Evolutionary conservation across 2,888 invertebrate species (phyloP).

Genomic region (Napeogenes sylphis): DNA sequence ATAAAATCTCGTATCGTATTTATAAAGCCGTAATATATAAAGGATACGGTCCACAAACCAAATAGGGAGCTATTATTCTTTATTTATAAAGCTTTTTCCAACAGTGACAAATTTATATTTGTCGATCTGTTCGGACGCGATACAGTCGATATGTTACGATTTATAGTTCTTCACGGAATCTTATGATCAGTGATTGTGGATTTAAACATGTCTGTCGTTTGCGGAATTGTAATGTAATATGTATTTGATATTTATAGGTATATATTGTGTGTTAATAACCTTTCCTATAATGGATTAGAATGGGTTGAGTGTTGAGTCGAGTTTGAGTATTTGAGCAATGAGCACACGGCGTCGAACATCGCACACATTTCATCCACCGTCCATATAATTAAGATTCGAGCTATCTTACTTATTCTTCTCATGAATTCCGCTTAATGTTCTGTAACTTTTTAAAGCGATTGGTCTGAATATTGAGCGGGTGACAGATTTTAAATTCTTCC

Average conservation of each 20-base stretch:
- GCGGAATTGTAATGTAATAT: constrained; percentile 23
- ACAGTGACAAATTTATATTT: constrained; percentile 76
- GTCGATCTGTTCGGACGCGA: constrained; percentile 67
- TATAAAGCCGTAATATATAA: constrained; percentile 39
- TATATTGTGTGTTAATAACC: constrained; percentile 15
- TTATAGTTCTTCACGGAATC: constrained; percentile 73
- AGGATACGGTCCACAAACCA: constrained; percentile 63
- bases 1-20: constrained; percentile 34
- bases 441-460: constrained; percentile 60
- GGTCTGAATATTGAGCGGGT: constrained; percentile 70
- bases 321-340: too few species aligned
- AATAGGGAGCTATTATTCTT: constrained; percentile 69
- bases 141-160: constrained; percentile 71
- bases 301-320: not conserved
- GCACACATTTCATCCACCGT: too few species aligned
- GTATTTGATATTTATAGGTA: constrained; percentile 9
- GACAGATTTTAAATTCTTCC: constrained; percentile 76
- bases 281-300: constrained; percentile 20
- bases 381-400: too few species aligned
- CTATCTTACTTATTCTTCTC: constrained; percentile 35
- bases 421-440: constrained; percentile 64
- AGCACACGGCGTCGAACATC: too few species aligned
- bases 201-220: constrained; percentile 37
- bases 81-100: constrained; percentile 75
- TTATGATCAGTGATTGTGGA: constrained; percentile 59